A percentile compares a stretch with the other conserved stretches of the same genome.
Evolutionary conservation across 2,888 invertebrate genomes (phyloP).

Genomic region (Melipona beecheii): DNA sequence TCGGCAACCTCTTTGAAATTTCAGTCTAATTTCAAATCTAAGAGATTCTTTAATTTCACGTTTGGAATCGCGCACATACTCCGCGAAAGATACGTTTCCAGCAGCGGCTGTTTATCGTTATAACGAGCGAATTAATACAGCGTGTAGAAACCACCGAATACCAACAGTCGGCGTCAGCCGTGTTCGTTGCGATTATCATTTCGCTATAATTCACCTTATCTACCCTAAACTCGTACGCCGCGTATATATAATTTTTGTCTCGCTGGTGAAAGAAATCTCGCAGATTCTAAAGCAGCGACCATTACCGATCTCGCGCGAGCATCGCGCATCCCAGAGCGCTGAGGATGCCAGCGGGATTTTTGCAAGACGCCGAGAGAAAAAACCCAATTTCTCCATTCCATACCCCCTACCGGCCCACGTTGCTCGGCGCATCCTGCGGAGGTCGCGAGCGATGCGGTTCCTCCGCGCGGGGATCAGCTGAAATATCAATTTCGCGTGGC

Average conservation of each 20-base stretch:
- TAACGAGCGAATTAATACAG: not conserved
- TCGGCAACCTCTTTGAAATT: not conserved
- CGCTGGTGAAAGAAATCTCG: no score
- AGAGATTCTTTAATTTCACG: not conserved
- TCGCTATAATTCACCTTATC: not conserved
- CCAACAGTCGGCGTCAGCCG: not conserved
- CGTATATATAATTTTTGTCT: not conserved
- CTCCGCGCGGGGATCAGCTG: not conserved
- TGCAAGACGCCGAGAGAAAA: not conserved
- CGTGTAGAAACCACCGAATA: not conserved
- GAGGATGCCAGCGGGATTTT: not conserved
- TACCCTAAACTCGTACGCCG: not conserved
- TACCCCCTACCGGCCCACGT: not conserved
- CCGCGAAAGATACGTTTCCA: not conserved
- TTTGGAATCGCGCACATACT: no score
- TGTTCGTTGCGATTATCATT: not conserved
- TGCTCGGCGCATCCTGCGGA: not conserved
- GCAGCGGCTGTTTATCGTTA: not conserved
- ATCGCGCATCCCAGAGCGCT: not conserved
- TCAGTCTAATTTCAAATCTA: not conserved
- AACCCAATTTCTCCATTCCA: not conserved
- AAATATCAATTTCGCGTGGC: conserved; percentile 35
- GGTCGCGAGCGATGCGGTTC: not conserved
- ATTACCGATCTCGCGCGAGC: not conserved
- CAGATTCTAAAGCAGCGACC: not conserved